A percentile compares a stretch with the other conserved stretches of the same genome.
phyloP scores from a whole-genome alignment of 2,113 vertebrate genomes.

The Psittacula cyanocephala region DNA sequence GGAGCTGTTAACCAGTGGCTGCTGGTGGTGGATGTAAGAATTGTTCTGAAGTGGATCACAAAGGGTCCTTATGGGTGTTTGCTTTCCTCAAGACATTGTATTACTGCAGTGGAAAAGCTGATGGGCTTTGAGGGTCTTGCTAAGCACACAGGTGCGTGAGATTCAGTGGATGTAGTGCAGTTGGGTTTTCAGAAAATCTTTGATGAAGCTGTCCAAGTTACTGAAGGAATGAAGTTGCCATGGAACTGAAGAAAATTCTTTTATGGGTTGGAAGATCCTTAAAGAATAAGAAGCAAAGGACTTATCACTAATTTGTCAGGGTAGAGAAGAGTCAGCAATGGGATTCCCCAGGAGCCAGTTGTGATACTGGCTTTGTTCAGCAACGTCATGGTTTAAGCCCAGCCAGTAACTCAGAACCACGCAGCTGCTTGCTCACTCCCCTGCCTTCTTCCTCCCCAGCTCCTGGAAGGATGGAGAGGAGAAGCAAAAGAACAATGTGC shows the following conservation, averaged over 20 bases:
- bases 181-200: background rate
- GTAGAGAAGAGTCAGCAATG: background rate
- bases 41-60: background rate
- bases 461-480: background rate
- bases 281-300: background rate
- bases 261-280: background rate
- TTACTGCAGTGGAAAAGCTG: background rate
- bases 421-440: background rate
- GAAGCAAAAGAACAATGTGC: background rate
- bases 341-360: background rate
- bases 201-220: background rate
- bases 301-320: background rate
- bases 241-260: background rate
- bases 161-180: background rate
- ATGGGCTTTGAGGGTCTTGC: background rate
- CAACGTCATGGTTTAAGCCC: background rate
- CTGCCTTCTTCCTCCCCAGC: rapidly evolving
- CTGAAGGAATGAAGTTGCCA: background rate
- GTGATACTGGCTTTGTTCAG: background rate
- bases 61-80: background rate
- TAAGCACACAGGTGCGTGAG: background rate
- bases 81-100: background rate
- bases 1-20: background rate
- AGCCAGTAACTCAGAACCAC: background rate
- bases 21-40: background rate